Percentiles rank a stretch among this genome's conserved stretches.
Evolutionary conservation across 2,113 vertebrate species (phyloP).

Genomic region (Tylochromis polylepis): DNA sequence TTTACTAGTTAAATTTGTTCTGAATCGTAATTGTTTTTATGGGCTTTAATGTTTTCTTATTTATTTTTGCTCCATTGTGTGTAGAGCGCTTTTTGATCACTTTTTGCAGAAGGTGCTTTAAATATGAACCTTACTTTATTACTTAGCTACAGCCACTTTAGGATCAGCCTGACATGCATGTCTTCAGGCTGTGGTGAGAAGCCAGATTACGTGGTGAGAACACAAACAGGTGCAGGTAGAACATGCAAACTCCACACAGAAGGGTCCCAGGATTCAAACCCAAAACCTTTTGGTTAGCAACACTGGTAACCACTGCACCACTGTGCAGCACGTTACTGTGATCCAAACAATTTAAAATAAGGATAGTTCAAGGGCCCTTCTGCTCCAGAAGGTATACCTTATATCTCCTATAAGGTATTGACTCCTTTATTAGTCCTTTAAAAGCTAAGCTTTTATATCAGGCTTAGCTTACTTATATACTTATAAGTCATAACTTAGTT

Average conservation of each 20-base stretch:
- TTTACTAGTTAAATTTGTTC: background rate
- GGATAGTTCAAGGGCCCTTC: background rate
- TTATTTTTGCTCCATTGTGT: background rate
- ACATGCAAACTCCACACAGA: background rate
- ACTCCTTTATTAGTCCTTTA: background rate
- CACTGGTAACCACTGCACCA: background rate
- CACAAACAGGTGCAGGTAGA: background rate
- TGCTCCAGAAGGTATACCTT: background rate
- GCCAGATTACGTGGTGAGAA: background rate
- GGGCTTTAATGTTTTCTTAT: background rate
- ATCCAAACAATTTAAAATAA: background rate
- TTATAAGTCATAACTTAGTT: background rate
- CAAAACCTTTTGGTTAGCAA: background rate
- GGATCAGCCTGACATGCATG: background rate
- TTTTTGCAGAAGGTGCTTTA: background rate
- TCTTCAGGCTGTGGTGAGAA: background rate
- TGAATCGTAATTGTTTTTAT: background rate
- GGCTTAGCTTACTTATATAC: background rate
- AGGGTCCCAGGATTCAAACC: background rate
- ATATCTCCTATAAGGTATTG: background rate
- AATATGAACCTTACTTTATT: background rate
- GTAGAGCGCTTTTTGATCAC: accelerated
- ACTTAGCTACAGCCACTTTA: background rate
- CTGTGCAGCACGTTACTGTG: background rate
- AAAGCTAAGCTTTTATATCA: background rate